Conservation (phyloP, 2,113 vertebrate genomes). For the Platysternon megacephalum region DNA sequence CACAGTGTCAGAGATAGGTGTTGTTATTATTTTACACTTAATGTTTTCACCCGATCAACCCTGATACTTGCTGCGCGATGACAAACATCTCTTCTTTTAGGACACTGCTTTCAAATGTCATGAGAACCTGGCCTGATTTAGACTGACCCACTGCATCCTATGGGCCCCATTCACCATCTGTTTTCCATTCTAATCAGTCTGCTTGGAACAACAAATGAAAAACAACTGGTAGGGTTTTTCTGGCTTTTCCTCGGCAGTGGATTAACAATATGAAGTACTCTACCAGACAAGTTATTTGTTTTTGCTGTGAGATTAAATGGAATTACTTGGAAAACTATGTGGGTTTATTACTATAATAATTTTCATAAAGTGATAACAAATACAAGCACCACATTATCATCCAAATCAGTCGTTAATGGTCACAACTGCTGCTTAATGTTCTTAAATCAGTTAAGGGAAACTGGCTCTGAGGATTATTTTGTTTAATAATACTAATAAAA, state of each 20-base stretch:
- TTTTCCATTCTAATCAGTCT: not conserved
- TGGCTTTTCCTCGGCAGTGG: not conserved
- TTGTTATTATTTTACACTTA: not conserved
- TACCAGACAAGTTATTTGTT: slow-evolving; percentile 58
- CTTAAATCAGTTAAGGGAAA: slow-evolving; percentile 61
- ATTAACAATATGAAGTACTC: slow-evolving; percentile 59
- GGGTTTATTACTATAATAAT: slow-evolving; percentile 69
- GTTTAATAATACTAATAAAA: slow-evolving; percentile 69
- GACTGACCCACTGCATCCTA: not conserved
- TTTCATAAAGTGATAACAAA: slow-evolving; percentile 56
- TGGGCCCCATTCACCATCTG: not conserved
- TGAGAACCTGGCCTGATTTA: not conserved
- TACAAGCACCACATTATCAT: slow-evolving; percentile 22
- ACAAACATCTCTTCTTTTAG: not conserved
- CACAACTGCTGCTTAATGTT: slow-evolving; percentile 54
- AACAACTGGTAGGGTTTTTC: not conserved
- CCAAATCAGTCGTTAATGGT: slow-evolving; percentile 60
- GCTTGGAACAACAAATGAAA: not conserved
- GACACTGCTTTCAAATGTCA: not conserved
- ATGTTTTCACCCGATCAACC: not conserved
- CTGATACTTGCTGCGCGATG: not conserved
- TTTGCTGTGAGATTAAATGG: slow-evolving; percentile 60
- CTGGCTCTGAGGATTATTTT: slow-evolving; percentile 35
- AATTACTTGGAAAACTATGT: slow-evolving; percentile 55
- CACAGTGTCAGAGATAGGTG: not conserved